Evolutionary conservation across 1,140 invertebrate species (phyloP).

Genomic region (Cataglyphis hispanica): DNA sequence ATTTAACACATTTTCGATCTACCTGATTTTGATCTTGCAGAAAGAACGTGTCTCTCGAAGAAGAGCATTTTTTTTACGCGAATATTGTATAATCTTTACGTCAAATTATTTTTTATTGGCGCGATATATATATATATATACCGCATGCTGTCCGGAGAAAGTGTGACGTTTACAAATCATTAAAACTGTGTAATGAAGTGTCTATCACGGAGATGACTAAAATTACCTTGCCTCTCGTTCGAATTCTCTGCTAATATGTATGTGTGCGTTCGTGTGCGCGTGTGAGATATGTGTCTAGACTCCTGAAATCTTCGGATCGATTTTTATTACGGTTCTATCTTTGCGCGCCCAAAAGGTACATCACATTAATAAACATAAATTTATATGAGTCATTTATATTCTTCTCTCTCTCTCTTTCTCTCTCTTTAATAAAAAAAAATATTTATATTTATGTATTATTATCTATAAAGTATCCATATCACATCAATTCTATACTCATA

Average conservation of each 20-base stretch:
- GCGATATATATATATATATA: neutral
- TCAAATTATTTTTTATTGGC: conserved; percentile 35
- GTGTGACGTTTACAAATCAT: conserved; percentile 53
- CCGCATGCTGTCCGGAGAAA: neutral
- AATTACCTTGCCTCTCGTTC: conserved; percentile 21
- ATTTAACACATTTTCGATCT: conserved; percentile 50
- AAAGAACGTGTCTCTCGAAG: neutral
- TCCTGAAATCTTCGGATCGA: neutral
- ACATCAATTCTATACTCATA: neutral
- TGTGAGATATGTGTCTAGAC: conserved; percentile 18
- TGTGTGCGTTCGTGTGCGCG: neutral
- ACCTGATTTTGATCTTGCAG: conserved; percentile 23
- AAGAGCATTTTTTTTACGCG: neutral
- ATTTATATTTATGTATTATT: conserved; percentile 22
- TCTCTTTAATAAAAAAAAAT: neutral
- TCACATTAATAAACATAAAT: conserved; percentile 22
- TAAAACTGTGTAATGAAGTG: conserved; percentile 44
- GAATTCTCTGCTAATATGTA: conserved; percentile 14
- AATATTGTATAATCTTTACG: conserved; percentile 18
- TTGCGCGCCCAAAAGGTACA: neutral
- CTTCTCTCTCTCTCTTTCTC: too few species aligned
- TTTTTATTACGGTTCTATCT: conserved; percentile 23
- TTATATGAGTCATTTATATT: neutral
- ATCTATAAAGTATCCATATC: neutral
- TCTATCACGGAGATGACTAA: conserved; percentile 42